Evolutionary conservation across 2,888 invertebrate species (phyloP).

Genomic region (Stenurella melanura): DNA sequence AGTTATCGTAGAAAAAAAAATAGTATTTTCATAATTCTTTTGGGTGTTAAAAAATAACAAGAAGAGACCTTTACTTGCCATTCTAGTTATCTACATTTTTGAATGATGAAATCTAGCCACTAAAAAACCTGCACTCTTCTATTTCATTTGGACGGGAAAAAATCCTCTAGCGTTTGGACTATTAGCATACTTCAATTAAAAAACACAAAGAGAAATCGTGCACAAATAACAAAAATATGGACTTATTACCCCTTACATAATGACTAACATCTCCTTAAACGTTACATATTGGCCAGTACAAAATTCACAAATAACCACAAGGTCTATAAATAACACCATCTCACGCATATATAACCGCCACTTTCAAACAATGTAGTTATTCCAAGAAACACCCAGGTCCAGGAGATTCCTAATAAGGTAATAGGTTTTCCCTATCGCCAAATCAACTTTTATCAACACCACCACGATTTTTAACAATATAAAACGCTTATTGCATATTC

Average conservation of each 20-base stretch:
- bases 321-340: slow-evolving; percentile 3
- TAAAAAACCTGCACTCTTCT: no score
- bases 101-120: no score
- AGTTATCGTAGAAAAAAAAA: no score
- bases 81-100: no score
- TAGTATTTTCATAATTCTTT: no score
- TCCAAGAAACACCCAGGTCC: background rate
- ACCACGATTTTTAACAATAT: slow-evolving; percentile 1
- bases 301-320: background rate
- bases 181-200: no score
- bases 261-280: background rate
- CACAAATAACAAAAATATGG: background rate
- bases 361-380: slow-evolving; percentile 2
- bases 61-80: no score
- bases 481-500: background rate
- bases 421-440: background rate
- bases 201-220: background rate
- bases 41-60: no score
- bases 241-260: background rate
- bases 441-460: background rate
- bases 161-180: no score
- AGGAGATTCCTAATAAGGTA: background rate
- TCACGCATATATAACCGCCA: background rate
- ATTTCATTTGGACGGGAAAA: no score
- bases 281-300: background rate